Conservation (phyloP, 2,888 invertebrate genomes). For the Axea sp. region DNA sequence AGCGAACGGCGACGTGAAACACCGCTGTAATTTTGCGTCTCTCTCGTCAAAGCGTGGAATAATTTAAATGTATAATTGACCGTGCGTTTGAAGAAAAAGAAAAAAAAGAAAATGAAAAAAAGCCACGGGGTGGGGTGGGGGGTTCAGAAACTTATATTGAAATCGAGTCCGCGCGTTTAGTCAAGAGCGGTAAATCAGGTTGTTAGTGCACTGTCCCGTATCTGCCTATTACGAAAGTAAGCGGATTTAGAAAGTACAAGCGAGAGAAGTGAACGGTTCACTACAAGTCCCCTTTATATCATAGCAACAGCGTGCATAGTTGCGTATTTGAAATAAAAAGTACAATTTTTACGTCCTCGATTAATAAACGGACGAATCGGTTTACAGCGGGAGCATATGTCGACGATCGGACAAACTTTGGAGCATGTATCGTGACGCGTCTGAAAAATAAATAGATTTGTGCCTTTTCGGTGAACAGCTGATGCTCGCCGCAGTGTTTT, state of each 20-base stretch:
- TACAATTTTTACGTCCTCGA: conserved; percentile 1
- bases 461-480: conserved; percentile 63
- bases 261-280: conserved; percentile 74
- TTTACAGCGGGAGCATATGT: no score
- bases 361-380: no score
- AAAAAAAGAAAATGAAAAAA: conserved; percentile 8
- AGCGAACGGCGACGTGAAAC: background rate
- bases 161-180: conserved; percentile 48
- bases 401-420: no score
- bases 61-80: conserved; percentile 2
- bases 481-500: conserved; percentile 77
- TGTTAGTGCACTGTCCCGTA: conserved; percentile 61
- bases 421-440: no score
- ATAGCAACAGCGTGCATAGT: conserved; percentile 22
- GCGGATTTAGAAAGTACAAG: conserved; percentile 79
- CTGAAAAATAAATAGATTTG: conserved; percentile 10
- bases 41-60: no score
- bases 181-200: conserved; percentile 47
- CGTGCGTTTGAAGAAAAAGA: conserved; percentile 1
- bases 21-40: no score
- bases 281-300: conserved; percentile 27
- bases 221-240: conserved; percentile 77
- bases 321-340: conserved; percentile 9
- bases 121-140: no score
- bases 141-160: conserved; percentile 54